These are phyloP conservation scores for Polylopha cassiicola DNA, from an alignment of 2,888 invertebrate species.

Conservation along the genomic window DNA sequence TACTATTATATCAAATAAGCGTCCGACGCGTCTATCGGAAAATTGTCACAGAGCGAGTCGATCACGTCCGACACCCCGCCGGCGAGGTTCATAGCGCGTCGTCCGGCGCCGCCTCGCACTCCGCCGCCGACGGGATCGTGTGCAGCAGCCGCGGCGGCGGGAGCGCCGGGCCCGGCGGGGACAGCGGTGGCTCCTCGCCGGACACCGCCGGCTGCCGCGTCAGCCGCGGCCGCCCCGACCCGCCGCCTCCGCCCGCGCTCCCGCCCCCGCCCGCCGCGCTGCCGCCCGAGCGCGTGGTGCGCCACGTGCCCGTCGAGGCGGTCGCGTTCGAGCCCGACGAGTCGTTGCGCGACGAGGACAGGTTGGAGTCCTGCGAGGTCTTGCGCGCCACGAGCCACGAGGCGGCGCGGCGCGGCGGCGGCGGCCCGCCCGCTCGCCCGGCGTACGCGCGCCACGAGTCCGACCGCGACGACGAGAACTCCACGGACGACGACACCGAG, in stretches of 20 bases:
- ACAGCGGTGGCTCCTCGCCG: slow-evolving; percentile 73
- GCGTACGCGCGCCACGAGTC: slow-evolving; percentile 91
- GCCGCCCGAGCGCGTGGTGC: slow-evolving; percentile 90
- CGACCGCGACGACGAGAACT: slow-evolving; percentile 91
- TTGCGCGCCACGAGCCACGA: slow-evolving; percentile 95
- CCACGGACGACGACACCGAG: slow-evolving; percentile 91
- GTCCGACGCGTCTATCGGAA: too few species aligned
- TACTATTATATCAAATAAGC: slow-evolving; percentile 12
- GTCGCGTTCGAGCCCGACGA: slow-evolving; percentile 93
- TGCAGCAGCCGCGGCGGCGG: slow-evolving; percentile 87
- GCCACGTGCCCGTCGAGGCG: slow-evolving; percentile 93
- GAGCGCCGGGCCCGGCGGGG: slow-evolving; percentile 77
- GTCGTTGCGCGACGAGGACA: slow-evolving; percentile 93
- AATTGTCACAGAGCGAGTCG: too few species aligned
- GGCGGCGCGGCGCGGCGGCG: slow-evolving; percentile 88
- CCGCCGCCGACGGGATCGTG: slow-evolving; percentile 81
- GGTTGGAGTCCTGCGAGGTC: slow-evolving; percentile 93
- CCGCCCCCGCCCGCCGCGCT: slow-evolving; percentile 80
- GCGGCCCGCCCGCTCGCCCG: slow-evolving; percentile 88
- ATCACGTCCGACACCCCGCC: too few species aligned
- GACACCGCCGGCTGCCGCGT: slow-evolving; percentile 86
- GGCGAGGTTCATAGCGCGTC: slow-evolving; percentile 40
- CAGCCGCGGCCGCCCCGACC: slow-evolving; percentile 78
- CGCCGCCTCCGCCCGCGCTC: slow-evolving; percentile 82
- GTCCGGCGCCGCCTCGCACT: slow-evolving; percentile 81